Percentiles rank a stretch among this genome's conserved stretches.
phyloP scores from a whole-genome alignment of 2,797 vertebrate species.

The Pelochelys cantorii region DNA sequence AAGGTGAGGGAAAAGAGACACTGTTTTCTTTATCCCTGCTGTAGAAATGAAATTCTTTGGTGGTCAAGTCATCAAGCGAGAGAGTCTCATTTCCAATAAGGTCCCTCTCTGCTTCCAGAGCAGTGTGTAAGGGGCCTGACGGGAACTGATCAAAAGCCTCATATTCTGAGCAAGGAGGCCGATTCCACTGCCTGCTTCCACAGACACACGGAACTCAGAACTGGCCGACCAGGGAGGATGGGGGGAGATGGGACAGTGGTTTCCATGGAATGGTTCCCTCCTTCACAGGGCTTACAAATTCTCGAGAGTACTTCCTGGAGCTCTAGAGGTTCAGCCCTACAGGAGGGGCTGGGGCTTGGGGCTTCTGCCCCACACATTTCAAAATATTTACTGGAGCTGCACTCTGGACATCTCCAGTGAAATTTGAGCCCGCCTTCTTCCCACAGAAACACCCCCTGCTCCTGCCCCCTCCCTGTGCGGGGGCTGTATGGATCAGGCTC shows the following conservation, averaged over 20 bases:
- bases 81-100: rapidly evolving
- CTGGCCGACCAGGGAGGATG: rapidly evolving
- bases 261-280: rapidly evolving
- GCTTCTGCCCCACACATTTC: too few relatives aligned
- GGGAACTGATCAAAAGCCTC: background rate
- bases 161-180: rapidly evolving
- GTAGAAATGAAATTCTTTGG: rapidly evolving
- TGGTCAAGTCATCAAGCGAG: background rate
- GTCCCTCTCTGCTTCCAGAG: rapidly evolving
- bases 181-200: background rate
- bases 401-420: too few relatives aligned
- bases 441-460: background rate
- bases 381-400: too few relatives aligned
- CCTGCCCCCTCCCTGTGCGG: too few relatives aligned
- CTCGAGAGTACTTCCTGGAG: too few relatives aligned
- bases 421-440: background rate
- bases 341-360: too few relatives aligned
- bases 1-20: background rate
- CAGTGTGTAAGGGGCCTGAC: background rate
- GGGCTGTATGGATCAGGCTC: background rate
- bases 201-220: rapidly evolving
- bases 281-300: background rate
- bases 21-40: background rate
- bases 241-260: background rate
- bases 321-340: too few relatives aligned